Conservation (phyloP, 1,140 invertebrate genomes). For the Uloborus diversus region DNA sequence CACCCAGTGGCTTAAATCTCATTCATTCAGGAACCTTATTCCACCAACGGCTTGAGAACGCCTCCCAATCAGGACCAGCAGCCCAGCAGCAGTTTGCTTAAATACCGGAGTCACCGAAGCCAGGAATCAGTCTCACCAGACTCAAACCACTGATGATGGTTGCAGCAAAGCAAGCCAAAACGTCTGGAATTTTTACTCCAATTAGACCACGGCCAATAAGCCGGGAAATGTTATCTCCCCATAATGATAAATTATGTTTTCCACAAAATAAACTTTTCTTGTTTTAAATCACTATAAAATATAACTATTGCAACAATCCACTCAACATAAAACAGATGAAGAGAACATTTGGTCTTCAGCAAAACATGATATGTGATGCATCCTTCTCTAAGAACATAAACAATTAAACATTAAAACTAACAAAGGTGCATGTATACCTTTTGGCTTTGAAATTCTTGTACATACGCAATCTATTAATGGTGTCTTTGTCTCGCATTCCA, state of each 20-base stretch:
- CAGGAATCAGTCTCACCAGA: too few relatives aligned
- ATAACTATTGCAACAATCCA: not conserved
- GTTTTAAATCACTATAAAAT: not conserved
- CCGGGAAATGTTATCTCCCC: not conserved
- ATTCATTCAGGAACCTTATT: too few relatives aligned
- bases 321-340: not conserved
- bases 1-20: too few relatives aligned
- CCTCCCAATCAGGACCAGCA: too few relatives aligned
- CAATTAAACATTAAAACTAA: not conserved
- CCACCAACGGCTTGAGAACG: too few relatives aligned
- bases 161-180: too few relatives aligned
- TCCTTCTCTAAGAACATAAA: not conserved
- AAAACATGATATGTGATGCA: not conserved
- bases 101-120: too few relatives aligned
- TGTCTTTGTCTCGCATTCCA: slow-evolving; percentile 86
- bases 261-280: not conserved
- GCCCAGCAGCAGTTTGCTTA: too few relatives aligned
- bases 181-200: too few relatives aligned
- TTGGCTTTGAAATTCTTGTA: slow-evolving; percentile 97
- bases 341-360: not conserved
- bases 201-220: too few relatives aligned
- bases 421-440: slow-evolving; percentile 67
- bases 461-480: slow-evolving; percentile 96
- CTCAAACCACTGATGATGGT: too few relatives aligned
- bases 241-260: not conserved